Evolutionary conservation across 1,140 invertebrate species (phyloP).

Genomic region (Dendrolimus punctatus): DNA sequence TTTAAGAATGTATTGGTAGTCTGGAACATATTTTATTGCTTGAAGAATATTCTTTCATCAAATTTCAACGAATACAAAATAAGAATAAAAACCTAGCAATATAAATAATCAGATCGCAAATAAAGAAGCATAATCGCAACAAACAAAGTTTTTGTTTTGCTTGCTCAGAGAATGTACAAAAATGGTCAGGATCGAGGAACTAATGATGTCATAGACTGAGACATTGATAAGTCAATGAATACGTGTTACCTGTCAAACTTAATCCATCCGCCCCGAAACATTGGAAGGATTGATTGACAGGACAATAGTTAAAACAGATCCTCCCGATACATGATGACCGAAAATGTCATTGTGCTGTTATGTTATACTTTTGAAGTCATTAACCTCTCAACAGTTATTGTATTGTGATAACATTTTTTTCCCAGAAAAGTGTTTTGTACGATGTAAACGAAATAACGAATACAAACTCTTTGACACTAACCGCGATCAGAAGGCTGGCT

Average conservation of each 20-base stretch:
- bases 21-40: no score
- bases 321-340: conserved; percentile 7
- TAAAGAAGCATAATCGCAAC: no score
- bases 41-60: no score
- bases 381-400: conserved; percentile 6
- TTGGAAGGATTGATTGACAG: conserved; percentile 47
- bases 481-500: no score
- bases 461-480: no score
- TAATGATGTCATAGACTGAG: neutral
- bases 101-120: no score
- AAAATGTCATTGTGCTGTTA: conserved; percentile 37
- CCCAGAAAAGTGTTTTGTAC: neutral
- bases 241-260: neutral
- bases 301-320: conserved; percentile 33
- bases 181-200: no score
- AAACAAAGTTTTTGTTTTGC: no score
- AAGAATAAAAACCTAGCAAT: no score
- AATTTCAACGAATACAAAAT: no score
- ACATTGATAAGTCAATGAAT: conserved; percentile 1
- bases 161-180: no score
- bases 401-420: neutral
- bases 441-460: neutral
- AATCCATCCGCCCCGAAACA: neutral
- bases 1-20: no score
- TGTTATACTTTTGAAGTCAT: conserved; percentile 13